phyloP scores from a whole-genome alignment of 2,888 invertebrate species.

The Noctua comes region DNA sequence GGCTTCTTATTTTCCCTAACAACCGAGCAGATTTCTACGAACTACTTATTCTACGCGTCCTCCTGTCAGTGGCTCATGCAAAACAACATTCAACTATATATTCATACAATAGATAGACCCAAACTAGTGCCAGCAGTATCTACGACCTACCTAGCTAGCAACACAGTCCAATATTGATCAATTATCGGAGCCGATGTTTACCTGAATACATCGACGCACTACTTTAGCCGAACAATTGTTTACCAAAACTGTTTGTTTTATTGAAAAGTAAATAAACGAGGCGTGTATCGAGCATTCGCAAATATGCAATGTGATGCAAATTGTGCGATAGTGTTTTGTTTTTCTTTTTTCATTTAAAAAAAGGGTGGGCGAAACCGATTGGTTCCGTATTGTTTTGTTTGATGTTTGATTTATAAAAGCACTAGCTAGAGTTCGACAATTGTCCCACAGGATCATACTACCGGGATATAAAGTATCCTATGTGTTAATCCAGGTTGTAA shows the following conservation, averaged over 20 bases:
- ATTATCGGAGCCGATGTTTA: conserved; percentile 53
- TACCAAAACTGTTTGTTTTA: conserved; percentile 25
- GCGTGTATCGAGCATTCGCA: not conserved
- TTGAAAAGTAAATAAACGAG: conserved; percentile 6
- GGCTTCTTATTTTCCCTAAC: too few relatives aligned
- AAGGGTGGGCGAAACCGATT: not conserved
- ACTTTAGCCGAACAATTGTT: conserved; percentile 28
- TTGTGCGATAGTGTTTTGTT: conserved; percentile 10
- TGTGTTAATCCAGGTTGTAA: too few relatives aligned
- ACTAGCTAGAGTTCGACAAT: too few relatives aligned
- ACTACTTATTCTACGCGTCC: not conserved
- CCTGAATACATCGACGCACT: not conserved
- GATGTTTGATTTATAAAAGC: not conserved
- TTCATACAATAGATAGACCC: not conserved
- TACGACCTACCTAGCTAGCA: conserved; percentile 2
- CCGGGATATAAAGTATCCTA: too few relatives aligned
- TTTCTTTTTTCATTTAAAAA: not conserved
- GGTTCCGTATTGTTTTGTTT: not conserved
- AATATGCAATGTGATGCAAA: conserved; percentile 10
- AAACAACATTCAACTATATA: conserved; percentile 3
- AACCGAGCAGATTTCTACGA: not conserved
- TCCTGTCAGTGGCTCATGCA: not conserved
- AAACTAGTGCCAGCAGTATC: not conserved
- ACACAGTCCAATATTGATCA: conserved; percentile 60
- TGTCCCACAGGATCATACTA: too few relatives aligned